Evolutionary conservation across 2,888 invertebrate species (phyloP), one percentile per base, ranked within the genome.

Genomic region (Meghimatium bilineatum): DNA sequence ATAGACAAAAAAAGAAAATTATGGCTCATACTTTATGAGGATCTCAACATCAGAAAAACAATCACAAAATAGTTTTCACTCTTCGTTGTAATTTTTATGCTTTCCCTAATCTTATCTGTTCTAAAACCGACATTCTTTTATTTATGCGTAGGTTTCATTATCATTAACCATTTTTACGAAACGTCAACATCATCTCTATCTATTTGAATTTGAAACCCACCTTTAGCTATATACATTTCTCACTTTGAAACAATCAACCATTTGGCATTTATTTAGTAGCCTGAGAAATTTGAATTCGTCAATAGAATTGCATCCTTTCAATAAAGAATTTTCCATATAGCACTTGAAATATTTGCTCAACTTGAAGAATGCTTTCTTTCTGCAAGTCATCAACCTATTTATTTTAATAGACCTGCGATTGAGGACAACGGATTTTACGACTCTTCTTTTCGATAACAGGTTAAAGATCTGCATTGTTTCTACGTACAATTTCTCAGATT

Each of bases 211-310:
- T 34, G 32, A 17, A 67, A 67, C 67, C 17, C 5, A 17, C 10
- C 34, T 67, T 17, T 34, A 12, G 20, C 67, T 17, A 67, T 29
- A 66, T 29, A 14, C 32, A 26, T 66, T 32, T 32, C 66, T 66
- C 29, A 32, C 34, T 1, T 14, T 29, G 67, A 34, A 29, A 67
- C 32, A 29, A 67, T 34, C 32, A 34, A 67, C 67, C 32, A 34
- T 67, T 67, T 67, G 67, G 17, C 67, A 67, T 67, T 67, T 67
- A 67, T 67, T 32, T 32, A 67, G 67, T 67, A 67, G 12, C 34
- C 34, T 34, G 10, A 67, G 17, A 34, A 34, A 67, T 67, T 34
- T 67, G 34, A 29, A 17, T 67, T 67, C 32, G 67, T 17, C 14
- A 67, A 34, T 34, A 34, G 34, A 29, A 29, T 34, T 67, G 67